Base-by-base conservation (phyloP, 2,888 invertebrate species). In the Callyntrura guangdongensis region DNA sequence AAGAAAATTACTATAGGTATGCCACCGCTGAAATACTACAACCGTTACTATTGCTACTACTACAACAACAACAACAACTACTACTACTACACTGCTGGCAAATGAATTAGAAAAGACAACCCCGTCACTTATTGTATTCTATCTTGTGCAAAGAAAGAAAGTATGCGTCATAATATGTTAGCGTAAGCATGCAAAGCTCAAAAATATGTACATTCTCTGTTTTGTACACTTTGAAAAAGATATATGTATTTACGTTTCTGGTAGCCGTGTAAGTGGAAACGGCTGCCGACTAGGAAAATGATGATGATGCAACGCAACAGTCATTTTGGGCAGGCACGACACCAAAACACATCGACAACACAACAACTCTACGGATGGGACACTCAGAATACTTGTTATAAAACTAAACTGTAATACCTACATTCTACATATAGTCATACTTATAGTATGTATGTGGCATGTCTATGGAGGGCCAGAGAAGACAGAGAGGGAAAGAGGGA, bases 31-130 rank as follows among this genome's bases (percentile, higher is more conserved):
- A n/a, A n/a, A n/a, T 17, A 84, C 83, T 53, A 47, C 85, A 17
- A 59, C 61, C 22, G 9, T 12, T 25, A 22, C 17, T 17, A 61
- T 11, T 11, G 25, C 61, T 61, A n/a, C 36, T 27, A 72, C n/a
- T n/a, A n/a, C n/a, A n/a, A n/a, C n/a, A n/a, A n/a, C n/a, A n/a
- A n/a, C n/a, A n/a, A n/a, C n/a, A n/a, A n/a, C n/a, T n/a, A n/a
- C n/a, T n/a, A n/a, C n/a, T n/a, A n/a, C n/a, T n/a, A n/a, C n/a
- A n/a, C n/a, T n/a, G n/a, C 82, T 64, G 74, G 56, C 86, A 86
- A 86, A 74, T 74, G 86, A 86, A 86, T 86, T 86, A 85, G 85
- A 85, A 84, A 67, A 64, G 20, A 36, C 82, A 61, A 45, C 59
- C 59, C 82, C 82, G 82, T 82, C 82, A 82, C 59, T 36, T 36